phyloP scores from a whole-genome alignment of 2,797 vertebrate species.

The Fringilla coelebs region DNA sequence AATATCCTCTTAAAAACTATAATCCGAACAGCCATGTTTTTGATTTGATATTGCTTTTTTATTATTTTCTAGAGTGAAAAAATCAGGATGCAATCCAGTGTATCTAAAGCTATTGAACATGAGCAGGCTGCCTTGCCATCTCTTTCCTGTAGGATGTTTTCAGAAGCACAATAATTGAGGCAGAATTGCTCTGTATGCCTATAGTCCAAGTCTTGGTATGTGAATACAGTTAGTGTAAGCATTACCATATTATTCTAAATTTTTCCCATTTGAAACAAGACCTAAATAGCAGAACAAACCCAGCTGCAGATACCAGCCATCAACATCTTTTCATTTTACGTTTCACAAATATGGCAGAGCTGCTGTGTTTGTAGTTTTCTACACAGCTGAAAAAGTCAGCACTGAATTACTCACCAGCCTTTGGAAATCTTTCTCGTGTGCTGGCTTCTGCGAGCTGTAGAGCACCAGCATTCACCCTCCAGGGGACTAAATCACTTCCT shows the following conservation, averaged over 20 bases:
- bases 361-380: conserved; percentile 62
- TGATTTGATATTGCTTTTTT: background rate
- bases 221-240: background rate
- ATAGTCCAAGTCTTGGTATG: background rate
- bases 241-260: background rate
- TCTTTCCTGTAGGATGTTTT: background rate
- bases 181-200: background rate
- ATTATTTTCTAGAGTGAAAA: background rate
- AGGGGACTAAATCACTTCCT: conserved; percentile 21
- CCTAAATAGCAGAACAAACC: conserved; percentile 52
- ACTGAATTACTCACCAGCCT: conserved; percentile 56
- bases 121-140: background rate
- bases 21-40: background rate
- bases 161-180: background rate
- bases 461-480: background rate
- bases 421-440: background rate
- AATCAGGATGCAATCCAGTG: background rate
- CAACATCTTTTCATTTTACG: conserved; percentile 17
- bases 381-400: conserved; percentile 32
- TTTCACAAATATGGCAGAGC: conserved; percentile 42
- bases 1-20: background rate
- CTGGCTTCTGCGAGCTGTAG: background rate
- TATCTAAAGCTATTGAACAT: background rate
- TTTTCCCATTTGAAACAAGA: conserved; percentile 27
- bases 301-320: conserved; percentile 47